Evolutionary conservation across 1,140 invertebrate species (phyloP), one percentile per base, ranked within the genome.

Genomic region (Dendroctonus ponderosae): DNA sequence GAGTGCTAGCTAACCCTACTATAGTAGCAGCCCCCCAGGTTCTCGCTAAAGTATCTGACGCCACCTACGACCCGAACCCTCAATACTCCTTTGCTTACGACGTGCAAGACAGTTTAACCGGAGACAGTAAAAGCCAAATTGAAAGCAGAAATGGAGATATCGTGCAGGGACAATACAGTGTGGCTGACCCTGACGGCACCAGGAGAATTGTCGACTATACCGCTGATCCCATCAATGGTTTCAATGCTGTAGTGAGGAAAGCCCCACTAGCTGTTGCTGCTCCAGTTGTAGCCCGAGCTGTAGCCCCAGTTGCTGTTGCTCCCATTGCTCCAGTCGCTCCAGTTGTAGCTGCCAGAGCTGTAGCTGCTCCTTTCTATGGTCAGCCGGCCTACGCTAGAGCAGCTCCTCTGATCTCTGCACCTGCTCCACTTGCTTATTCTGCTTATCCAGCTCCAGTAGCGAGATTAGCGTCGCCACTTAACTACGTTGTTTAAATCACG

Each of bases 121-220:
- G 86, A 11, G 84, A 86, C 72, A 80, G 81, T 68, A 85, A 86
- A 75, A 82, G 80, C 67, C 84, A 85, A 75, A 78, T 84, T 52
- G 84, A 85, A 76, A 80, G 78, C 39, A 78, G 84, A 6, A 79
- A 81, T 57, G 87, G 87, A 8, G 86, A 88, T 73, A 81, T 87
- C 15, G 87, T 88, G 8, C 83, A 86, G 72, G 87, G 87, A 77
- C 60, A 62, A 51, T 68, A 68, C 50, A 62, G 60, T 14, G 51
- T 68, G n/a, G 59, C 50, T 12, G 66, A 68, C 39, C 66, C 66
- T 53, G 60, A 62, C 38, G 66, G 66, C 39, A 68, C 82, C 57
- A 65, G 66, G 54, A 64, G 67, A 60, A 68, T 84, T n/a, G 87
- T 88, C 2, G 85, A 87, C 68, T 89, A 89, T 77, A 86, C 85